Evolutionary conservation across 2,888 invertebrate species (phyloP).

Genomic region (Eupithecia dodoneata): DNA sequence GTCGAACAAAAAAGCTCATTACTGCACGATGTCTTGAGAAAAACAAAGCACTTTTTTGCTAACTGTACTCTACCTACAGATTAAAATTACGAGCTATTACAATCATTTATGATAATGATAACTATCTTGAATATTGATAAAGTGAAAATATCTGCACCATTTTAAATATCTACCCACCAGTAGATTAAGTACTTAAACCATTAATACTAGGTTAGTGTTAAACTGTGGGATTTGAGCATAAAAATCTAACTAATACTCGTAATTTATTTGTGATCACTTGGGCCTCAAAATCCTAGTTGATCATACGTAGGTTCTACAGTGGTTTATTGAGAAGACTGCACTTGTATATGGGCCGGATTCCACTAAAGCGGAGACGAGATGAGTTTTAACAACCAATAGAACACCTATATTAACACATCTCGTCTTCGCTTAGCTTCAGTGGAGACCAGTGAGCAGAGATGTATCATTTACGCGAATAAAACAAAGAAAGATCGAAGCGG

Average conservation of each 20-base stretch:
- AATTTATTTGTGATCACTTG: background rate
- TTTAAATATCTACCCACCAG: conserved; percentile 2
- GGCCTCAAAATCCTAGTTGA: background rate
- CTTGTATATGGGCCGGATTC: background rate
- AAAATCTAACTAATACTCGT: no score
- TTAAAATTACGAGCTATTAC: conserved; percentile 73
- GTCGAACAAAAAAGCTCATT: conserved; percentile 59
- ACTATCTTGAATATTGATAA: conserved; percentile 69
- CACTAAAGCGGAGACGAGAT: no score
- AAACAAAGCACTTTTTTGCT: conserved; percentile 56
- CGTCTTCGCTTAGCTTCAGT: no score
- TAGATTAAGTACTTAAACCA: background rate
- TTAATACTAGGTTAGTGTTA: background rate
- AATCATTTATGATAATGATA: conserved; percentile 79
- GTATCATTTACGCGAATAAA: no score
- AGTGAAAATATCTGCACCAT: conserved; percentile 51
- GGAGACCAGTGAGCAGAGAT: no score
- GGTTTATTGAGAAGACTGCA: background rate
- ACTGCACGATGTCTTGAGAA: conserved; percentile 37
- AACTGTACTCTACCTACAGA: conserved; percentile 59
- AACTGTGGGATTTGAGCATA: background rate
- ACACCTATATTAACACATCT: no score
- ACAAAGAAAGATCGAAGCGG: no score
- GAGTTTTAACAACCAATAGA: no score
- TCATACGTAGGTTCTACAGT: background rate